Evolutionary conservation across 2,113 vertebrate species (phyloP).

Genomic region (Carassius gibelio): DNA sequence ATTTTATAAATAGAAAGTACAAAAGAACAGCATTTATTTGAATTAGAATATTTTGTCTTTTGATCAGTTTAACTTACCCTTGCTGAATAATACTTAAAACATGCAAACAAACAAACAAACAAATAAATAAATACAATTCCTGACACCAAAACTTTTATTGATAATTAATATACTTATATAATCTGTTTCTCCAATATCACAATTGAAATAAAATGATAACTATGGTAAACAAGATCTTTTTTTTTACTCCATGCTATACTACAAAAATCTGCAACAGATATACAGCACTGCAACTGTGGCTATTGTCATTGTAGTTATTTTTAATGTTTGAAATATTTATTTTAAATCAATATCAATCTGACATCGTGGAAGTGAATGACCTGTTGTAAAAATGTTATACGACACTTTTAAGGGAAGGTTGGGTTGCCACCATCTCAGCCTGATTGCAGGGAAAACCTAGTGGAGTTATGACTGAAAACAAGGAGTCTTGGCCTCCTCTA

Average conservation of each 20-base stretch:
- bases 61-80: no score
- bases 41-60: no score
- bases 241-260: background rate
- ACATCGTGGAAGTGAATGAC: background rate
- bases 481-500: background rate
- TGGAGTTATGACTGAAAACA: background rate
- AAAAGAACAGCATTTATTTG: no score
- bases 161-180: no score
- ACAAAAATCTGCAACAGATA: background rate
- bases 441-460: constrained; percentile 1
- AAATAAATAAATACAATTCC: no score
- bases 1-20: no score
- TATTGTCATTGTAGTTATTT: background rate
- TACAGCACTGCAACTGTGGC: background rate
- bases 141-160: no score
- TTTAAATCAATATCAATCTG: background rate
- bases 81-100: no score
- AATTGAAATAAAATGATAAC: background rate
- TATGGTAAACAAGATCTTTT: background rate
- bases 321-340: background rate
- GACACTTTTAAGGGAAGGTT: background rate
- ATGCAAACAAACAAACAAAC: no score
- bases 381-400: background rate
- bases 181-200: background rate
- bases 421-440: background rate